Evolutionary conservation across 2,113 vertebrate genomes (phyloP), one percentile per base, ranked within the genome.

Genomic region (Trichomycterus rosablanca): DNA sequence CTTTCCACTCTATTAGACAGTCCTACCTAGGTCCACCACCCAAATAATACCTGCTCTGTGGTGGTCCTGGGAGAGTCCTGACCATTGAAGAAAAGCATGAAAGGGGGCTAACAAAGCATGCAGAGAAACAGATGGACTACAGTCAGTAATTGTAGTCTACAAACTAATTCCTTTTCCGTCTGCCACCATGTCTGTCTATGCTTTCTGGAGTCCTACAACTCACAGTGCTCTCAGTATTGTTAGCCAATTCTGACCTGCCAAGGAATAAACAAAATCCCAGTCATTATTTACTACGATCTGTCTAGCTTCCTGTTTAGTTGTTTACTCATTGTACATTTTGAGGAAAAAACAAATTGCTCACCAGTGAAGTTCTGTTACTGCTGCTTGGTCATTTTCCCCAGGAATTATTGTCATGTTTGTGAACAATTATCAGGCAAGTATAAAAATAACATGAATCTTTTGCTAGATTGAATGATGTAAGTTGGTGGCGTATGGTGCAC

Each of bases 191-290:
- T 50, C 37, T 54, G 42, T 65, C 30, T 18, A 28, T 30, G 34
- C 34, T 72, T 74, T 69, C 72, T 77, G 64, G 7, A 42, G 61
- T 66, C 59, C 20, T 24, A 8, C 35, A 30, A 67, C 34, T 60
- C 54, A 4, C 37, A 24, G n/a, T 60, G 67, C 69, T 77, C 75
- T 74, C 75, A 77, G 72, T 70, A 77, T 77, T 77, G 73, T 74
- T 77, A 39, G 59, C 51, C 35, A n/a, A 59, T 67, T 72, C 63
- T 53, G 55, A 67, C 55, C 43, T 22, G 63, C 53, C 66, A 67
- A 66, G 71, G 65, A 68, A 12, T 42, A 48, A 48, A 55, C 60
- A 70, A 49, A 28, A 6, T 23, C n/a, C 42, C 60, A 16, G 58
- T 52, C 68, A 56, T 71, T 74, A 77, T 77, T 75, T 77, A 75